Evolutionary conservation across 2,888 invertebrate species (phyloP).

Genomic region (Prenolepis imparis): DNA sequence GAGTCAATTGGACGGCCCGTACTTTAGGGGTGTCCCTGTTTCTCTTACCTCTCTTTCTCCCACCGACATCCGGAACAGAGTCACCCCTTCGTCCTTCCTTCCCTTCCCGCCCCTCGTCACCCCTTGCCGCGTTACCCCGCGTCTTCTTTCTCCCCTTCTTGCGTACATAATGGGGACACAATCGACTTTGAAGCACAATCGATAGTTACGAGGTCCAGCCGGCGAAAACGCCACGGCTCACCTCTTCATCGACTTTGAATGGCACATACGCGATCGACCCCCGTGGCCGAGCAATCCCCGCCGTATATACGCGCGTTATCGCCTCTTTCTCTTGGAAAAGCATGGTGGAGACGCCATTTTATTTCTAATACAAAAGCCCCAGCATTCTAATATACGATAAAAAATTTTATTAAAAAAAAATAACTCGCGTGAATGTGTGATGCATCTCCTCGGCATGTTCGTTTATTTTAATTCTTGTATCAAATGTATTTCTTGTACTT

Average conservation of each 20-base stretch:
- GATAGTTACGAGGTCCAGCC: slow-evolving; percentile 76
- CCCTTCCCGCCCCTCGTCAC: not conserved
- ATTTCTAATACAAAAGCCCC: slow-evolving; percentile 47
- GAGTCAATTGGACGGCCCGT: slow-evolving; percentile 84
- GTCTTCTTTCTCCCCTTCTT: slow-evolving; percentile 62
- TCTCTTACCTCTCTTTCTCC: slow-evolving; percentile 51
- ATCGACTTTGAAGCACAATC: slow-evolving; percentile 80
- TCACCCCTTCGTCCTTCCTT: slow-evolving; percentile 53
- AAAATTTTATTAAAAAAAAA: slow-evolving; percentile 31
- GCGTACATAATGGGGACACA: slow-evolving; percentile 76
- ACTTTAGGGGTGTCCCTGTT: slow-evolving; percentile 77
- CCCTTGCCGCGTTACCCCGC: slow-evolving; percentile 54
- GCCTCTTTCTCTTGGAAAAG: slow-evolving; percentile 33
- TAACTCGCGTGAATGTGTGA: not conserved
- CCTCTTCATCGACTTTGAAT: slow-evolving; percentile 78
- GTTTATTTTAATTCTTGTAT: not conserved
- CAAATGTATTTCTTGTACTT: not conserved
- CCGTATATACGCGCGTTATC: slow-evolving; percentile 59
- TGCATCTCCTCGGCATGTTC: not conserved
- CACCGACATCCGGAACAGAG: slow-evolving; percentile 42
- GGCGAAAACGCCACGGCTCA: slow-evolving; percentile 73
- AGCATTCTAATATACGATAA: slow-evolving; percentile 34
- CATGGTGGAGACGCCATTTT: slow-evolving; percentile 65
- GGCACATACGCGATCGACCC: slow-evolving; percentile 65
- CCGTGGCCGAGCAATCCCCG: slow-evolving; percentile 58